phyloP scores from a whole-genome alignment of 2,113 vertebrate species.

The Pionites leucogaster region DNA sequence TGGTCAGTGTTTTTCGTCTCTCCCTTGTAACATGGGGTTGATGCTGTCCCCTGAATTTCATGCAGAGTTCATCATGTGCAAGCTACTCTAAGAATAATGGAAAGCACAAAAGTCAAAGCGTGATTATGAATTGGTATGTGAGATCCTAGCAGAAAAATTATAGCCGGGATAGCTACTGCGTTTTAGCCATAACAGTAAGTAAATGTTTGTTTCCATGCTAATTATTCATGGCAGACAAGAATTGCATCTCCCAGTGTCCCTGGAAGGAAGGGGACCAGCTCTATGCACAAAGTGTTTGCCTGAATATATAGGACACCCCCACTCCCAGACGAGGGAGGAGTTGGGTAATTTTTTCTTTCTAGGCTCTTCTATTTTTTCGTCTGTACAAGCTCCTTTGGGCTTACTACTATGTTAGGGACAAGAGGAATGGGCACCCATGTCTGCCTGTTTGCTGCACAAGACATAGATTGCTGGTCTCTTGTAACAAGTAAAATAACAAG shows the following conservation, averaged over 20 bases:
- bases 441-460: neutral
- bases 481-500: neutral
- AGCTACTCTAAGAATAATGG: neutral
- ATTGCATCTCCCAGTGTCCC: neutral
- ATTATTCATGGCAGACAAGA: neutral
- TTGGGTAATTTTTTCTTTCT: constrained; percentile 17
- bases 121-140: neutral
- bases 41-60: neutral
- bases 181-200: neutral
- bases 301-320: neutral
- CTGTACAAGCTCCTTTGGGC: neutral
- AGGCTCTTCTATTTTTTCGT: neutral
- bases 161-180: neutral
- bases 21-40: neutral
- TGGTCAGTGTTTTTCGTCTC: neutral
- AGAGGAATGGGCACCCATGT: neutral
- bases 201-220: neutral
- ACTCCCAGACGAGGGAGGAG: neutral
- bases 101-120: neutral
- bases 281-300: accelerated
- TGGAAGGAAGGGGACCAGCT: neutral
- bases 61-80: neutral
- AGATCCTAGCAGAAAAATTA: neutral
- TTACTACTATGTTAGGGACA: neutral
- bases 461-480: neutral